Conservation (phyloP, 2,888 invertebrate species). For the Philhelius pedissequus region DNA sequence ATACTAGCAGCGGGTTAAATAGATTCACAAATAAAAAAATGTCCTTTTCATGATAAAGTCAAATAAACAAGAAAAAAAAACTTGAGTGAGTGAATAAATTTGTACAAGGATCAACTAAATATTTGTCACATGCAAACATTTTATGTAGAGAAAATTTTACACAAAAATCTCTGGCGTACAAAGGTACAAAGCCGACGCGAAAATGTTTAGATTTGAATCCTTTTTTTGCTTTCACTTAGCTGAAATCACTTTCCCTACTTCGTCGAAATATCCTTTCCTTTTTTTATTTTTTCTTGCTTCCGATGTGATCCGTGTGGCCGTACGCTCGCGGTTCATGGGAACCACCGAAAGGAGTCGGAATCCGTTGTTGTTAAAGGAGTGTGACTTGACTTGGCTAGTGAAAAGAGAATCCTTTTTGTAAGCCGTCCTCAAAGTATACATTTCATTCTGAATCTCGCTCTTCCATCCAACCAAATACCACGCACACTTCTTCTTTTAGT, state of each 20-base stretch:
- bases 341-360: constrained; percentile 38
- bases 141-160: constrained; percentile 39
- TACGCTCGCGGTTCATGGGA: constrained; percentile 37
- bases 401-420: constrained; percentile 21
- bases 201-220: constrained; percentile 57
- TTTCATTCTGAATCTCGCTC: not conserved
- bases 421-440: not conserved
- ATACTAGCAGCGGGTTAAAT: constrained; percentile 46
- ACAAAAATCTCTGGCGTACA: constrained; percentile 21
- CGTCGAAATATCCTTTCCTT: constrained; percentile 18
- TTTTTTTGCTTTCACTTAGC: constrained; percentile 28
- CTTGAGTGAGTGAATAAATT: constrained; percentile 44
- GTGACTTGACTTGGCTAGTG: constrained; percentile 16
- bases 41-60: constrained; percentile 51
- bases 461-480: not conserved
- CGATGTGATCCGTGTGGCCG: constrained; percentile 10
- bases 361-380: constrained; percentile 33
- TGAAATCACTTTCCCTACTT: constrained; percentile 38
- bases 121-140: constrained; percentile 64
- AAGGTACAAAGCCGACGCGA: constrained; percentile 10
- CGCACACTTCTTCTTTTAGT: not conserved
- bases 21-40: constrained; percentile 26
- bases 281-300: not conserved
- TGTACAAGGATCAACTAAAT: constrained; percentile 64
- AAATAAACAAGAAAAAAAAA: constrained; percentile 31